Conservation (phyloP, 2,797 vertebrate species). For the Merluccius polli region DNA sequence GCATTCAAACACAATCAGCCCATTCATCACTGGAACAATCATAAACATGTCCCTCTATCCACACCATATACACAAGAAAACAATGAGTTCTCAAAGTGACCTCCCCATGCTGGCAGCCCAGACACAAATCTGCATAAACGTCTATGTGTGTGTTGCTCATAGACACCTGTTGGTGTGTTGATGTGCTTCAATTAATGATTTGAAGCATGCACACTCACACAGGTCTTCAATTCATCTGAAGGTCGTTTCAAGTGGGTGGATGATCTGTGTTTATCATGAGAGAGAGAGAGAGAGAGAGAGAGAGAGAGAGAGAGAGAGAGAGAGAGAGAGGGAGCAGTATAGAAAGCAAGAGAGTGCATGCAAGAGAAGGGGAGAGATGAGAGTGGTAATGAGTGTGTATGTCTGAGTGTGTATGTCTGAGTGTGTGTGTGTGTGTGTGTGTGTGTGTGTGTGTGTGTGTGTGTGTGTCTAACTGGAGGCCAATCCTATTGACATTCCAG, state of each 20-base stretch:
- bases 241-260: not conserved
- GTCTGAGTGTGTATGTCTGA: not conserved
- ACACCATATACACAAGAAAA: not conserved
- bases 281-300: not conserved
- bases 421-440: not conserved
- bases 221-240: not conserved
- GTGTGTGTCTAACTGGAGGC: constrained; percentile 7
- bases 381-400: not conserved
- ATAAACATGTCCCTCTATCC: not conserved
- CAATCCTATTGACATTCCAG: constrained; percentile 40
- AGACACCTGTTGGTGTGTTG: not conserved
- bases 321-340: not conserved
- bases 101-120: not conserved
- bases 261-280: not conserved
- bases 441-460: constrained; percentile 2
- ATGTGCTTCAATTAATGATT: not conserved
- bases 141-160: not conserved
- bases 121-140: not conserved
- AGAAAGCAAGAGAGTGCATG: not conserved
- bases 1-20: not conserved
- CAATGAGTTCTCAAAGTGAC: not conserved
- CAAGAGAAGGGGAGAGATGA: not conserved
- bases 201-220: not conserved
- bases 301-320: not conserved
- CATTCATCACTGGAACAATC: not conserved